Base-by-base conservation (phyloP, 92 coral and sea anemone species). In the Hydrozoanthus gracilis region DNA sequence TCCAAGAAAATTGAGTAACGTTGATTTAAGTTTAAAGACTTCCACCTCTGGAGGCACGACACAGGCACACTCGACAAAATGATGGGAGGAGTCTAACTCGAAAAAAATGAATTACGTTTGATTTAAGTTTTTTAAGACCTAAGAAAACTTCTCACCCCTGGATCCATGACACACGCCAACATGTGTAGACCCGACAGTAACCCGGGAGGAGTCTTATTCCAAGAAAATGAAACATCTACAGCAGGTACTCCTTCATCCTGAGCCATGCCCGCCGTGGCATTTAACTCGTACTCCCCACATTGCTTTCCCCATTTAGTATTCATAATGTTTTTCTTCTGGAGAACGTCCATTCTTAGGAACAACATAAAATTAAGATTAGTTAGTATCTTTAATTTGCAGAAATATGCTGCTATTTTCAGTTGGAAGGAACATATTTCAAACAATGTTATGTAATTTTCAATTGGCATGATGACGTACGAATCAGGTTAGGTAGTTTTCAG, bases 301-400 rank as follows among this genome's bases (percentile, higher is more conserved):
- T 65, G 69, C 44, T 72, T 74, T 3, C 93, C 93, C 93, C 90
- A 87, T 50, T 54, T 67, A 44, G 79, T 27, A 16, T 73, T 78
- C 10, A 83, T 16, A 16, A 82, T 80, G 44, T 83, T 76, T 4
- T 77, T 84, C 20, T 51, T 87, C 18, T 73, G 69, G 6, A 35
- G 27, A 76, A 83, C 46, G 27, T 90, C 72, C 49, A 80, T 44
- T 4, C 93, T 90, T 74, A 0, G 73, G 9, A 7, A 44, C 16
- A 35, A 55, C 9, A 71, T 5, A 4, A 52, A 35, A 8, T 13
- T 7, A 10, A 12, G 9, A 45, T 10, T 62, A 77, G 46, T 51
- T 35, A 50, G 14, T 20, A 39, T 14, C 20, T 7, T 4, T 68
- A 17, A 16, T 18, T 27, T 27, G 39, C 39, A 27, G 39, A 27